These are phyloP conservation scores for Rhinoraja longicauda DNA, from an alignment of 2,797 vertebrate species.

Conservation along the genomic window DNA sequence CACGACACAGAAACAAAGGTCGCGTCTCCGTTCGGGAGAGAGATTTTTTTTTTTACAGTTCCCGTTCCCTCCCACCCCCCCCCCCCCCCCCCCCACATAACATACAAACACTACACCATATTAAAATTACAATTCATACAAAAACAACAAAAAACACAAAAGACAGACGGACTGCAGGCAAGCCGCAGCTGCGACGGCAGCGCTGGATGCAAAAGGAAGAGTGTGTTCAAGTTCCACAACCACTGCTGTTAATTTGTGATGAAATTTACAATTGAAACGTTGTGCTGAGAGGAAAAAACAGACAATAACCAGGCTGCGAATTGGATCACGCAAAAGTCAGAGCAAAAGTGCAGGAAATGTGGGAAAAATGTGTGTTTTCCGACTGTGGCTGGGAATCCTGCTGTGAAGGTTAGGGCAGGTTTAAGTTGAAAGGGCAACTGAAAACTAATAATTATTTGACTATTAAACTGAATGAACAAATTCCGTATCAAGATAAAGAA, in stretches of 20 bases:
- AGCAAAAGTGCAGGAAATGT: neutral
- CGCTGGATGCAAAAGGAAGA: neutral
- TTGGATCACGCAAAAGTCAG: neutral
- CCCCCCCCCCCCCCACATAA: too few relatives aligned
- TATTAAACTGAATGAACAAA: neutral
- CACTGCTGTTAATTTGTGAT: neutral
- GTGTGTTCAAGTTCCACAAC: neutral
- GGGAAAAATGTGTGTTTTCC: neutral
- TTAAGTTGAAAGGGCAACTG: neutral
- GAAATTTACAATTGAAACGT: neutral
- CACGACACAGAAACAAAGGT: too few relatives aligned
- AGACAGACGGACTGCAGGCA: too few relatives aligned
- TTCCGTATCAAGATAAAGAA: neutral
- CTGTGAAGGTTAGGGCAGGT: neutral
- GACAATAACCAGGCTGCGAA: neutral
- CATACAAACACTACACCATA: too few relatives aligned
- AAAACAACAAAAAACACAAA: neutral
- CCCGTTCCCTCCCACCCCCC: too few relatives aligned
- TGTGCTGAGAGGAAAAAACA: neutral
- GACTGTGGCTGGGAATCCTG: neutral
- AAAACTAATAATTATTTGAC: slow-evolving; percentile 1
- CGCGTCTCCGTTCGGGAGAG: too few relatives aligned
- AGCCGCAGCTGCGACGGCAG: too few relatives aligned
- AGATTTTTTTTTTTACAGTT: too few relatives aligned
- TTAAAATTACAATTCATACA: too few relatives aligned